Conservation (phyloP, 1,140 invertebrate species). For the Scaptomyza hsui region DNA sequence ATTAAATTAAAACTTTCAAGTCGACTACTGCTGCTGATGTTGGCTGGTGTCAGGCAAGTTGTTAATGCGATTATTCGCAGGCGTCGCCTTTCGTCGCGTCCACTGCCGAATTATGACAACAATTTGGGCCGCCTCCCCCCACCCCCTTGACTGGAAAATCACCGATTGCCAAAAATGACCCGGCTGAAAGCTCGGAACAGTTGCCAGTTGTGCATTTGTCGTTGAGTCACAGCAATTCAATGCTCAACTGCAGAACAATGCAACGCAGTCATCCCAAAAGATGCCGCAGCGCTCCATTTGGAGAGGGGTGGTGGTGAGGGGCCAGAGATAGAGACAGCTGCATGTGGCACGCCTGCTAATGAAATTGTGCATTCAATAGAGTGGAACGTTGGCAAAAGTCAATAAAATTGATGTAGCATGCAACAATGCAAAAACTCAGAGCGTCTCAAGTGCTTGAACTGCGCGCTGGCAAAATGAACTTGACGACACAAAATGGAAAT, state of each 20-base stretch:
- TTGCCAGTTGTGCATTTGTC: conserved; percentile 46
- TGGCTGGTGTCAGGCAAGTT: conserved; percentile 42
- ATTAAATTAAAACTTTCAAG: conserved; percentile 72
- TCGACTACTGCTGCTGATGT: conserved; percentile 32
- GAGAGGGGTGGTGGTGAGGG: not conserved
- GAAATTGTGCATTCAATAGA: conserved; percentile 84
- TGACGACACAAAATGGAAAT: conserved; percentile 57
- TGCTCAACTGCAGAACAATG: conserved; percentile 52
- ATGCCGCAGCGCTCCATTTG: conserved; percentile 17
- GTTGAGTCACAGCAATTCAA: conserved; percentile 61
- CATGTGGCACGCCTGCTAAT: conserved; percentile 80
- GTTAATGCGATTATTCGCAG: conserved; percentile 64
- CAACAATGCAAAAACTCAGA: conserved; percentile 21
- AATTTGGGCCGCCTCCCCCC: conserved; percentile 46
- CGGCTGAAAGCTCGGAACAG: conserved; percentile 17
- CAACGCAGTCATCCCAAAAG: conserved; percentile 39
- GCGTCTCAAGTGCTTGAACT: not conserved
- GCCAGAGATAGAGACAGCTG: conserved; percentile 48
- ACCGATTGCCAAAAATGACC: conserved; percentile 45
- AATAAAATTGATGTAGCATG: conserved; percentile 84
- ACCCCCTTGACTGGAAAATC: conserved; percentile 7
- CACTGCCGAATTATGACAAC: conserved; percentile 51
- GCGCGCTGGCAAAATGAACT: conserved; percentile 35
- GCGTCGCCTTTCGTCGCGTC: not conserved
- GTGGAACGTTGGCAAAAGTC: conserved; percentile 84